Evolutionary conservation across 1,140 invertebrate species (phyloP), one percentile per base, ranked within the genome.

Genomic region (Magallana angulata): DNA sequence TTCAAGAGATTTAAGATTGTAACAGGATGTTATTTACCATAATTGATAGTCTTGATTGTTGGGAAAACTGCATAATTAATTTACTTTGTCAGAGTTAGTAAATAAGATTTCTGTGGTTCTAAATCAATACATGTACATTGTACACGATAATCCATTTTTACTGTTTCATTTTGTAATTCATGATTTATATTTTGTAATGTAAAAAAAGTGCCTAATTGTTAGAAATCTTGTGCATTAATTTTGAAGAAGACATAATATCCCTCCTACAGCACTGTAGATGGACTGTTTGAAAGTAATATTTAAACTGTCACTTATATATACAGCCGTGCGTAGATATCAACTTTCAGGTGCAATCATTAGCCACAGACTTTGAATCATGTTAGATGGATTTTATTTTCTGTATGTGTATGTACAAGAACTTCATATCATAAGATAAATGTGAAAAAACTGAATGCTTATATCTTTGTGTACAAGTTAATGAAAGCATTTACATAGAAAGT

Each of bases 201-300:
- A n/a, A 16, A 62, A 76, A 76, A 76, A 76, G 68, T 30, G 24
- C 68, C 68, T 30, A 36, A 76, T 36, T 76, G 68, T 76, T 76
- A 3, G 24, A 76, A 48, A 11, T 76, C 8, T 71, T 24, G 68
- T 30, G 36, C 12, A 76, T 30, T 76, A 30, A 18, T 30, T 18
- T 64, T 48, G 36, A 48, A 48, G 60, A 64, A 64, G 60, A 64
- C 7, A 64, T 64, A 64, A 64, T 64, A 16, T 64, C 16, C 16
- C 60, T 7, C 16, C 18, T 16, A 64, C 18, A n/a, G 6, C 60
- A 7, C 11, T 64, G 60, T 64, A 64, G 60, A 18, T 16, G 7
- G 30, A 11, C 11, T 7, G 64, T 71, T 6, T 71, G 3, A 6
- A 24, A 24, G 11, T 71, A 12, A 18, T 9, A 76, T 24, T 24